These are phyloP conservation scores for Elachura formosa DNA, from an alignment of 2,113 vertebrate species.

Conservation along the genomic window DNA sequence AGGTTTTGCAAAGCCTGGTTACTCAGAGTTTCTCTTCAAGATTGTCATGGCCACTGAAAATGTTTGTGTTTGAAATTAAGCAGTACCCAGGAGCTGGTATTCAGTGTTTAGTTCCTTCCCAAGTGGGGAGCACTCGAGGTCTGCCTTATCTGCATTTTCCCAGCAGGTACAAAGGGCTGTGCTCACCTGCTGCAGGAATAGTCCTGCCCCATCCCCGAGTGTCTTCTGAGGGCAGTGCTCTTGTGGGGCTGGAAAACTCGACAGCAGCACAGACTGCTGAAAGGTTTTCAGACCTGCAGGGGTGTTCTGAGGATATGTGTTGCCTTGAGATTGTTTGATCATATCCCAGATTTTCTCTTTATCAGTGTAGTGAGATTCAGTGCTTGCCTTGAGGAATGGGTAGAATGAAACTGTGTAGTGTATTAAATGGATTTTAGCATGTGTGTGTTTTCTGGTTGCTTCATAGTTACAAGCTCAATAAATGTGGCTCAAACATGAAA, in stretches of 20 bases:
- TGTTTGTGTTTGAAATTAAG: neutral
- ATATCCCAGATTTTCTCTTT: neutral
- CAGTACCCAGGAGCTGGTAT: neutral
- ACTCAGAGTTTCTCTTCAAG: neutral
- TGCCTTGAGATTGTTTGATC: neutral
- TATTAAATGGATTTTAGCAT: neutral
- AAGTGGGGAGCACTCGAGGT: neutral
- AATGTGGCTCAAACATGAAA: neutral
- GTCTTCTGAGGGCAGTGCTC: neutral
- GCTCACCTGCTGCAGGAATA: neutral
- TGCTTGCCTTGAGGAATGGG: neutral
- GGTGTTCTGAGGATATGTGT: rapidly evolving
- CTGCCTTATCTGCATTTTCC: neutral
- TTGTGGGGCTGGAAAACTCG: neutral
- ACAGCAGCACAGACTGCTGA: neutral
- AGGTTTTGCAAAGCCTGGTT: neutral
- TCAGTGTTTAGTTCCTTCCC: neutral
- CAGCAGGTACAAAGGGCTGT: neutral
- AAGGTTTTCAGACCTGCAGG: neutral
- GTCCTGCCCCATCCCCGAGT: neutral
- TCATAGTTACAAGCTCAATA: neutral
- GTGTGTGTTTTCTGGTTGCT: neutral
- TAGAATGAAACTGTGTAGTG: neutral
- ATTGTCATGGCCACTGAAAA: neutral
- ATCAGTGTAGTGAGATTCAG: neutral